phyloP scores from a whole-genome alignment of 2,888 invertebrate genomes.

The Bombylius discolor region DNA sequence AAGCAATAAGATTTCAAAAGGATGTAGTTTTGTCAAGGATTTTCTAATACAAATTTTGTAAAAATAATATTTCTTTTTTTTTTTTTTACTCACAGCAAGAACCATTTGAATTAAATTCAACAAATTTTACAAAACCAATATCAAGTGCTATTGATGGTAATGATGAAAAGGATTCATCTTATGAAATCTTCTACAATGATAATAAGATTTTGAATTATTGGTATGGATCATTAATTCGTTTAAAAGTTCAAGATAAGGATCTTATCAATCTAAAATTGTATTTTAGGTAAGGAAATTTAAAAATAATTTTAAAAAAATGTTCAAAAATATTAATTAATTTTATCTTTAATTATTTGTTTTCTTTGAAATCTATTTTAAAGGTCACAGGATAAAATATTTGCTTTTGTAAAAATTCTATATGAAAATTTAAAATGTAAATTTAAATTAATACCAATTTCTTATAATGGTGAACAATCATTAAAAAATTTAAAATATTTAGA shows the following conservation, averaged over 20 bases:
- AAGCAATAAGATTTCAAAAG: no score
- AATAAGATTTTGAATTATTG: background rate
- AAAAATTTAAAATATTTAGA: conserved; percentile 5
- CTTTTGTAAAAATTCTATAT: background rate
- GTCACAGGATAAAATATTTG: conserved; percentile 1
- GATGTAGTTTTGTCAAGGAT: no score
- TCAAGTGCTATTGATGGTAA: background rate
- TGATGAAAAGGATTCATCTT: background rate
- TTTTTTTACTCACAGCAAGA: background rate
- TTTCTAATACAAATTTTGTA: no score
- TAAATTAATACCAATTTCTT: conserved; percentile 2
- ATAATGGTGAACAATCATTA: background rate
- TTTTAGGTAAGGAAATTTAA: conserved; percentile 1
- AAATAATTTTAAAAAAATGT: background rate
- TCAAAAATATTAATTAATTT: background rate
- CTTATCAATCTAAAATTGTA: conserved; percentile 8
- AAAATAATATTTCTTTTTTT: background rate
- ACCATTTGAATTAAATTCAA: background rate
- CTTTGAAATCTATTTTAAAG: background rate
- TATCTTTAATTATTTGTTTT: background rate
- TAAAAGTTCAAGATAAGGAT: background rate
- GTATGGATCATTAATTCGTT: conserved; percentile 3
- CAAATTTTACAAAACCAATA: background rate
- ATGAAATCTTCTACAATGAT: conserved; percentile 1
- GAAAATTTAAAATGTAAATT: conserved; percentile 3